phyloP scores from a whole-genome alignment of 2,113 vertebrate genomes.

The Parotia lawesii region DNA sequence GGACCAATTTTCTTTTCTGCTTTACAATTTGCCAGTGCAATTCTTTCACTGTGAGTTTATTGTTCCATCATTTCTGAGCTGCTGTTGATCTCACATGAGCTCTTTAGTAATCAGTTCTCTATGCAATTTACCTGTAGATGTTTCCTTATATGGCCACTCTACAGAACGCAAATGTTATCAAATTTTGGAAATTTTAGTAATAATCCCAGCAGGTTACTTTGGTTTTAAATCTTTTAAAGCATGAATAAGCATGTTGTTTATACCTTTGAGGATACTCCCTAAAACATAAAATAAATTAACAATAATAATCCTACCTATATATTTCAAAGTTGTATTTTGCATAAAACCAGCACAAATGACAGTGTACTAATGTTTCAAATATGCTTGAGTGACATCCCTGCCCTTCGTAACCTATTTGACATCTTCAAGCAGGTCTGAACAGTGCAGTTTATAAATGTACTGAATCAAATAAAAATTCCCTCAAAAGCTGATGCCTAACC shows the following conservation, averaged over 20 bases:
- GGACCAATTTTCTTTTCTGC: neutral
- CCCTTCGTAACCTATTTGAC: neutral
- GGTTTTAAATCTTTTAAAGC: neutral
- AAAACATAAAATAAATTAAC: neutral
- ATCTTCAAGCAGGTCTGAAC: neutral
- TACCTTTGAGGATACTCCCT: neutral
- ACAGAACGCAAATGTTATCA: accelerated
- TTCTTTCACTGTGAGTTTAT: neutral
- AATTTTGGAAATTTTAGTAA: neutral
- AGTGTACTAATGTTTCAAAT: neutral
- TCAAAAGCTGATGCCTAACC: neutral
- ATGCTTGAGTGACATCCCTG: neutral
- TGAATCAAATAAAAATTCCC: neutral
- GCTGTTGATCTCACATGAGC: neutral
- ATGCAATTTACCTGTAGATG: neutral
- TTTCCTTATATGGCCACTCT: neutral
- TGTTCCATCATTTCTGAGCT: neutral
- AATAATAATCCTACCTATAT: neutral
- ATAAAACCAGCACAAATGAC: neutral
- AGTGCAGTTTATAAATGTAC: neutral
- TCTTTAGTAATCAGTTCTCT: neutral
- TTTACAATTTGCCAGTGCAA: neutral
- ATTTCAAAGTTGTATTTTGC: neutral
- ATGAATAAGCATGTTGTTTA: neutral
- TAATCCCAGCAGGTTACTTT: neutral